Evolutionary conservation across 1,140 invertebrate species (phyloP).

Genomic region (Ceratina australensis): DNA sequence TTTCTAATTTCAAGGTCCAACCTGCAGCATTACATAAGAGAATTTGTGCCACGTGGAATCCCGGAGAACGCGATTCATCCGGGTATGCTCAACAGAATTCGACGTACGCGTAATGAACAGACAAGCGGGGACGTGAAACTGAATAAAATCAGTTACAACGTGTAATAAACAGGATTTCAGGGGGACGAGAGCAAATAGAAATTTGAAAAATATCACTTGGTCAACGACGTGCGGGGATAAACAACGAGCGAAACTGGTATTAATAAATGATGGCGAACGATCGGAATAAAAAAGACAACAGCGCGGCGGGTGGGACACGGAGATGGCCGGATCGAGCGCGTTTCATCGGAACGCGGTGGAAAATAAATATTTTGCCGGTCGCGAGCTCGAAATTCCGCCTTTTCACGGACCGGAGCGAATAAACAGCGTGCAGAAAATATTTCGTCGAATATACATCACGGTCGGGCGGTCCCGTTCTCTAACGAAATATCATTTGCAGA

Average conservation of each 20-base stretch:
- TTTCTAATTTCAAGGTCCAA: conserved; percentile 34
- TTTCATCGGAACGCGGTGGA: neutral
- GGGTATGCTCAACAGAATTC: neutral
- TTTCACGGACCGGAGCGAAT: conserved; percentile 2
- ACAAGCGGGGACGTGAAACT: neutral
- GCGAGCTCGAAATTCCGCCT: conserved; percentile 3
- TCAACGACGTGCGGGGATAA: neutral
- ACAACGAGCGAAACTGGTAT: neutral
- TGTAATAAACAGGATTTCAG: too few relatives aligned
- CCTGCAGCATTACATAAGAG: conserved; percentile 17
- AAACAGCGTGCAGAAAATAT: conserved; percentile 30
- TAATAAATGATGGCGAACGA: neutral
- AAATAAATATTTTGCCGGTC: conserved; percentile 18
- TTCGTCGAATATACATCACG: conserved; percentile 20
- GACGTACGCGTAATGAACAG: neutral
- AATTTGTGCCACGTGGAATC: conserved; percentile 7
- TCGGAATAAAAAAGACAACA: neutral
- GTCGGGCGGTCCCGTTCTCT: conserved; percentile 2
- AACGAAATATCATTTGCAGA: conserved; percentile 32
- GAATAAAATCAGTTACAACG: too few relatives aligned
- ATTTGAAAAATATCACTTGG: neutral
- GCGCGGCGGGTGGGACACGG: neutral
- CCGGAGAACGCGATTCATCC: neutral
- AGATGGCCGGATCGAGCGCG: neutral
- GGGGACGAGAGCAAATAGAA: neutral